A percentile compares a stretch with the other conserved stretches of the same genome.
Evolutionary conservation across 2,888 invertebrate species (phyloP).

Genomic region (Metacarcinus magister): DNA sequence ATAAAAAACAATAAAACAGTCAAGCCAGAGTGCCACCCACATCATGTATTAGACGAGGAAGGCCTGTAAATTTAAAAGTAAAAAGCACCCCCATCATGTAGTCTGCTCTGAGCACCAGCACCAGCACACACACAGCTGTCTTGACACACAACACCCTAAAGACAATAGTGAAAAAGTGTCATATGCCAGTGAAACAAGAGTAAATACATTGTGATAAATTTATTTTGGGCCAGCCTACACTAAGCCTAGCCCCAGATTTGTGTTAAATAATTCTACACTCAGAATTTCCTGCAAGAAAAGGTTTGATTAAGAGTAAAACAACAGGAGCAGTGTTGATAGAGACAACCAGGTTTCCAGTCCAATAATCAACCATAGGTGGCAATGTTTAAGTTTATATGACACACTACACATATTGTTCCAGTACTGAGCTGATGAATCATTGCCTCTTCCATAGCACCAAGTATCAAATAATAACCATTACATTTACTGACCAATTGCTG

Average conservation of each 20-base stretch:
- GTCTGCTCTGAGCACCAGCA: neutral
- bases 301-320: conserved; percentile 73
- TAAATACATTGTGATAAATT: conserved; percentile 47
- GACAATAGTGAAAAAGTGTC: neutral
- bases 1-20: neutral
- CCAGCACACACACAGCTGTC: neutral
- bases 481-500: neutral
- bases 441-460: neutral
- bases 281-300: conserved; percentile 65
- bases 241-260: conserved; percentile 46
- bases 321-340: conserved; percentile 68
- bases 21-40: neutral
- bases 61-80: neutral
- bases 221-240: conserved; percentile 60
- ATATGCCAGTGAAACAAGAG: conserved; percentile 64
- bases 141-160: neutral
- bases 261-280: neutral
- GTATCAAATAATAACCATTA: neutral
- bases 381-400: neutral
- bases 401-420: neutral
- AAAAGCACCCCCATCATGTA: neutral
- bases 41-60: neutral
- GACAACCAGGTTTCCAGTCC: conserved; percentile 70
- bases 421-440: neutral
- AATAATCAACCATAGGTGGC: neutral